Evolutionary conservation across 1,140 invertebrate species (phyloP), one percentile per base, ranked within the genome.

Genomic region (Lepidurus apus): DNA sequence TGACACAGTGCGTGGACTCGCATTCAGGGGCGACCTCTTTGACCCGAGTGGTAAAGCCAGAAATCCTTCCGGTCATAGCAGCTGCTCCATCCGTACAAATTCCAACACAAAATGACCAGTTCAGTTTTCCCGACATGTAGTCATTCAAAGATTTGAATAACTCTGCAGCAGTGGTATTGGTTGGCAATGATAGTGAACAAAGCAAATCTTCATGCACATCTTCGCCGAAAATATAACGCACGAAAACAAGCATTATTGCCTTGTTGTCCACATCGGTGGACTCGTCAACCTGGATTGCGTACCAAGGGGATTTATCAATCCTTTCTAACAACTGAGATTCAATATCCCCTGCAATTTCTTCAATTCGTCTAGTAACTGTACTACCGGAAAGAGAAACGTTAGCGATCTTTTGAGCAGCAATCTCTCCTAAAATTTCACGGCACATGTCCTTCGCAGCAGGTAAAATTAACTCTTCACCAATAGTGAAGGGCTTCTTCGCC

Each of bases 21-120:
- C 76, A 77, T 44, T 81, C 79, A 53, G 79, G 77, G 34, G 77
- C 43, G 76, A 80, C 75, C 76, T 81, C 79, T 75, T 81, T 81
- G 77, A 83, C 77, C 73, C 77, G 78, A 53, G 76, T 80, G 76
- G 77, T 76, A 79, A 82, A 81, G 80, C 82, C 82, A 76, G 74
- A 80, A 53, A 77, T 73, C 26, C 77, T 65, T 77, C 77, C 82
- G 76, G 80, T 77, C 83, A 83, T 82, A 47, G 81, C 74, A 79
- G 78, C 81, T 79, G 83, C 82, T 79, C 81, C 82, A 80, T 83
- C 82, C 75, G 83, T 83, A 74, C 81, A 83, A 47, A 83, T 80
- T 75, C 80, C 80, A 76, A 83, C 79, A 82, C 77, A 81, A 76
- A 65, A 78, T 7, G 21, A 73, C 74, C 80, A 82, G n/a, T 80